These are phyloP conservation scores for Oreochromis aureus DNA, from an alignment of 2,113 vertebrate genomes.

Conservation along the genomic window DNA sequence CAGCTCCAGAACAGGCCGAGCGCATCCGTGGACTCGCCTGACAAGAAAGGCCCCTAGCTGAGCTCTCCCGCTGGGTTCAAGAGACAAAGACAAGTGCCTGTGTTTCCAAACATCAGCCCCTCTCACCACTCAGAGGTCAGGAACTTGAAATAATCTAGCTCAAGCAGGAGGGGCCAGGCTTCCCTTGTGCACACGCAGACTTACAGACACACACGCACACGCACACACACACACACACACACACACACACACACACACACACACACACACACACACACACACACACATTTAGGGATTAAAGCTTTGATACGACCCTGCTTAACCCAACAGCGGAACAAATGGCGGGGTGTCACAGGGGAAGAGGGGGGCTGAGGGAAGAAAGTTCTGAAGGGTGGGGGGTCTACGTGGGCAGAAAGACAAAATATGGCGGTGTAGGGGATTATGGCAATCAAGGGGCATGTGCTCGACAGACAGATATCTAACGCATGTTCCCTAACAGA, in stretches of 20 bases:
- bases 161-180: conserved; percentile 50
- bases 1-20: conserved; percentile 22
- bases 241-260: not conserved
- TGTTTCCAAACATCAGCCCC: conserved; percentile 75
- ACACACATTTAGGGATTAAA: conserved; percentile 30
- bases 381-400: not conserved
- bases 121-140: conserved; percentile 67
- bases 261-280: not conserved
- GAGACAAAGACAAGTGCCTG: conserved; percentile 69
- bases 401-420: conserved; percentile 23
- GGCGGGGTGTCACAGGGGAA: not conserved
- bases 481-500: not conserved
- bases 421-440: not conserved
- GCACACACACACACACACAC: not conserved
- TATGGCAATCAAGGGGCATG: conserved; percentile 6
- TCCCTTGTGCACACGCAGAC: conserved; percentile 8
- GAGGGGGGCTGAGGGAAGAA: not conserved
- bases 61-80: conserved; percentile 53
- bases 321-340: conserved; percentile 53
- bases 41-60: conserved; percentile 38
- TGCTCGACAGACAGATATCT: conserved; percentile 1
- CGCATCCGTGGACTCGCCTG: conserved; percentile 20
- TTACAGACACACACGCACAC: not conserved
- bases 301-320: conserved; percentile 72
- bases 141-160: conserved; percentile 68